Evolutionary conservation across 1,140 invertebrate genomes (phyloP).

Genomic region (Tachypleus tridentatus): DNA sequence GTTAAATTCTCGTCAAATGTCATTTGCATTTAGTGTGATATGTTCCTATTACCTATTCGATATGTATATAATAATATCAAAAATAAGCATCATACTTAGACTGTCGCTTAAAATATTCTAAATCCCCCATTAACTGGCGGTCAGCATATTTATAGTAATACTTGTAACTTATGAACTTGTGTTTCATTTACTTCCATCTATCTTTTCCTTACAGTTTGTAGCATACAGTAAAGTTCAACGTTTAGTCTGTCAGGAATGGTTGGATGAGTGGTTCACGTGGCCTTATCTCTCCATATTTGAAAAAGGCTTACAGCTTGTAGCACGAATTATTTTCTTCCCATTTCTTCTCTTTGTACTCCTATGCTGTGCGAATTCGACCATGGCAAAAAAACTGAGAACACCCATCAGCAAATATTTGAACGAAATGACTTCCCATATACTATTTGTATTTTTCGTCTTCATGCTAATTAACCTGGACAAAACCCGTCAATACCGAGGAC

Average conservation of each 20-base stretch:
- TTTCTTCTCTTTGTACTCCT: conserved; percentile 22
- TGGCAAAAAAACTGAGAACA: conserved; percentile 37
- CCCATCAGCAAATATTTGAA: conserved; percentile 30
- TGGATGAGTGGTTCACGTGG: conserved; percentile 44
- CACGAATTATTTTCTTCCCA: conserved; percentile 5
- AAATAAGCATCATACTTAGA: no score
- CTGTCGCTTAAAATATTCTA: no score
- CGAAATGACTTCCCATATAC: conserved; percentile 44
- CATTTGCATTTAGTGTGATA: no score
- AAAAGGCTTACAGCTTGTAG: conserved; percentile 29
- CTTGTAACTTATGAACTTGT: no score
- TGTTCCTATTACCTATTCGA: no score
- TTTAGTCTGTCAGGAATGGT: conserved; percentile 42
- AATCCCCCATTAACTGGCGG: no score
- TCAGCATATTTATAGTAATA: no score
- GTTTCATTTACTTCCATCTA: no score
- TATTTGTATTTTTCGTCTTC: conserved; percentile 43
- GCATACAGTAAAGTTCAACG: conserved; percentile 60
- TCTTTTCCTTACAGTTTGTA: conserved; percentile 42
- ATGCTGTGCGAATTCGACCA: conserved; percentile 38
- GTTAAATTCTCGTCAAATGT: no score
- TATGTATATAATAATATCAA: no score
- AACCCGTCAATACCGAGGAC: conserved; percentile 30
- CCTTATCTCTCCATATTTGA: conserved; percentile 37
- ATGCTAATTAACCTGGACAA: conserved; percentile 44